Percentiles rank a stretch among this genome's conserved stretches.
These are phyloP conservation scores for Theristicus caerulescens DNA, from an alignment of 2,113 vertebrate species.

Conservation along the genomic window DNA sequence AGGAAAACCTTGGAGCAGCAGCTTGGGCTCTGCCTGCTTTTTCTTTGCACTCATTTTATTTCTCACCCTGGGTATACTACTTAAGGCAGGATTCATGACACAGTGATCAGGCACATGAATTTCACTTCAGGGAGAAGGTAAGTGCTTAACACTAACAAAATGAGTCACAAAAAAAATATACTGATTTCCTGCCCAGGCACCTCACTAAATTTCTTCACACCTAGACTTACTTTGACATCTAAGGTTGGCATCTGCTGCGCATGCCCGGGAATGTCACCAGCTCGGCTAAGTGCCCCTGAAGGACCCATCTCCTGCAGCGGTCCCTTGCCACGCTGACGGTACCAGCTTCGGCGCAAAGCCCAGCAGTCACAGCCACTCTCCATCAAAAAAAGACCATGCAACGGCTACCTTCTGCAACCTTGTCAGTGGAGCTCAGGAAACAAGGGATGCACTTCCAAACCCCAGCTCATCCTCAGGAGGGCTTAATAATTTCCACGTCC, in stretches of 20 bases:
- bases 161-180: not conserved
- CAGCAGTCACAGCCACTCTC: conserved; percentile 2
- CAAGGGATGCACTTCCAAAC: not conserved
- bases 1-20: not conserved
- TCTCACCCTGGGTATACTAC: not conserved
- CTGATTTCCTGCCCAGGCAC: not conserved
- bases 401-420: not conserved
- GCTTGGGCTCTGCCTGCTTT: not conserved
- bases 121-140: not conserved
- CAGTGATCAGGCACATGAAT: not conserved
- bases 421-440: not conserved
- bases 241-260: not conserved
- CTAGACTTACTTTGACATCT: not conserved
- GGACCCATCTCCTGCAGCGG: not conserved
- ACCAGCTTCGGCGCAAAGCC: accelerated
- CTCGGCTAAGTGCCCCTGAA: not conserved
- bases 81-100: not conserved
- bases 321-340: not conserved
- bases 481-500: not conserved
- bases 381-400: not conserved
- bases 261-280: not conserved
- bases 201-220: conserved; percentile 21
- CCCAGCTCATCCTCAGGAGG: not conserved
- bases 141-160: conserved; percentile 12
- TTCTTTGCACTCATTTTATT: not conserved